Conservation (phyloP, 2,113 vertebrate genomes). For the Thalassarche chlororhynchos region DNA sequence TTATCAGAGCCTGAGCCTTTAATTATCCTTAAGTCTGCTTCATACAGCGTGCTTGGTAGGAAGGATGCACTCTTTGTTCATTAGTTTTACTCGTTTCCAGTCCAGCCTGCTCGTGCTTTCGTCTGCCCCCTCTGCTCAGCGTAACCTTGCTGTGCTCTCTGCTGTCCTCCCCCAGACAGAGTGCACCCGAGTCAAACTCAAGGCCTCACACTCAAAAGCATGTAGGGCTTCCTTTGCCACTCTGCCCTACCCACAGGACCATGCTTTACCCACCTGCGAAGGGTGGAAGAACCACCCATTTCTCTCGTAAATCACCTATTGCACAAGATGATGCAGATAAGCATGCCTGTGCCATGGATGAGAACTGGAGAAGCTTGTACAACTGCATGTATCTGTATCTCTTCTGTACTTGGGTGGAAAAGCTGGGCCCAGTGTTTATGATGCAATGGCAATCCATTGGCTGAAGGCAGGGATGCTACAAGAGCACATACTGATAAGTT, state of each 20-base stretch:
- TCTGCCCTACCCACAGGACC: not conserved
- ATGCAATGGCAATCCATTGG: not conserved
- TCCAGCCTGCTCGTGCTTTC: not conserved
- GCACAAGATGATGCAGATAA: not conserved
- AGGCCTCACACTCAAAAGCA: not conserved
- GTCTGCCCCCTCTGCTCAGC: not conserved
- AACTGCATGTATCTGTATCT: fast-evolving
- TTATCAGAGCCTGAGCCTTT: not conserved
- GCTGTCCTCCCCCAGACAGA: not conserved
- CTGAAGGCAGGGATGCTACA: not conserved
- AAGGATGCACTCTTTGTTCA: not conserved
- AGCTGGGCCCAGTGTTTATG: not conserved
- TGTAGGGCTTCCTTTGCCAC: not conserved
- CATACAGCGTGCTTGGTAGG: not conserved
- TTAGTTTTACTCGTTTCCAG: not conserved
- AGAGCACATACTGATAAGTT: not conserved
- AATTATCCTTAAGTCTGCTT: not conserved
- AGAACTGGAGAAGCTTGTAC: not conserved
- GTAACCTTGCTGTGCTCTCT: not conserved
- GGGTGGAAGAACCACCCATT: fast-evolving
- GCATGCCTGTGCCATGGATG: not conserved
- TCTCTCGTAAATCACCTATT: not conserved
- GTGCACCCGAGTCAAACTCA: not conserved
- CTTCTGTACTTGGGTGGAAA: not conserved
- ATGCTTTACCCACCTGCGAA: not conserved